Conservation (phyloP, 2,888 invertebrate genomes). For the Amiota communis region DNA sequence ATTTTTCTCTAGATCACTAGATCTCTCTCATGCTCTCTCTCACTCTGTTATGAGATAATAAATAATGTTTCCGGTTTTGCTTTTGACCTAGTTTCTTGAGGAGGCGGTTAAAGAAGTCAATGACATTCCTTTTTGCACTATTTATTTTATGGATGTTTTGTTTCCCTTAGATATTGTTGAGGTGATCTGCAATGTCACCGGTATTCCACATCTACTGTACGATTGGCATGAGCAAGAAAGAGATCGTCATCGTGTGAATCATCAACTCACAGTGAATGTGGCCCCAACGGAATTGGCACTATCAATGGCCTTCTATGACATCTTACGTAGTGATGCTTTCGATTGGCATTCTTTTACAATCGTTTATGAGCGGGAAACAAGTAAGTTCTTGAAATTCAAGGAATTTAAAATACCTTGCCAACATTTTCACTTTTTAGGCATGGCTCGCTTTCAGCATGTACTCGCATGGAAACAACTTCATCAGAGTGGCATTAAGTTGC, state of each 20-base stretch:
- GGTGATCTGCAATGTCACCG: conserved; percentile 78
- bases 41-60: background rate
- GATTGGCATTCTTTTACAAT: conserved; percentile 88
- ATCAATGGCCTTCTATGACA: conserved; percentile 81
- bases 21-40: background rate
- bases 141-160: conserved; percentile 1
- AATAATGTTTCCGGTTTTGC: conserved; percentile 2
- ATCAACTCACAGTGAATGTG: conserved; percentile 79
- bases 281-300: conserved; percentile 81
- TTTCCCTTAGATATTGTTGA: conserved; percentile 68
- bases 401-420: background rate
- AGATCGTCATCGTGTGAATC: conserved; percentile 68
- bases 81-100: background rate
- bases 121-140: background rate
- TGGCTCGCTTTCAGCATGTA: conserved; percentile 84
- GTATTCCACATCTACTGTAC: conserved; percentile 79
- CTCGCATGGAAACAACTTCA: conserved; percentile 81
- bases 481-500: conserved; percentile 80
- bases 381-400: conserved; percentile 68
- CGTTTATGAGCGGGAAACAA: conserved; percentile 87
- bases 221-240: conserved; percentile 76
- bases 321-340: conserved; percentile 78
- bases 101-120: background rate
- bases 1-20: conserved; percentile 16
- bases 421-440: conserved; percentile 45